Conservation (phyloP, 2,797 vertebrate genomes). For the Darevskia nairensis region DNA sequence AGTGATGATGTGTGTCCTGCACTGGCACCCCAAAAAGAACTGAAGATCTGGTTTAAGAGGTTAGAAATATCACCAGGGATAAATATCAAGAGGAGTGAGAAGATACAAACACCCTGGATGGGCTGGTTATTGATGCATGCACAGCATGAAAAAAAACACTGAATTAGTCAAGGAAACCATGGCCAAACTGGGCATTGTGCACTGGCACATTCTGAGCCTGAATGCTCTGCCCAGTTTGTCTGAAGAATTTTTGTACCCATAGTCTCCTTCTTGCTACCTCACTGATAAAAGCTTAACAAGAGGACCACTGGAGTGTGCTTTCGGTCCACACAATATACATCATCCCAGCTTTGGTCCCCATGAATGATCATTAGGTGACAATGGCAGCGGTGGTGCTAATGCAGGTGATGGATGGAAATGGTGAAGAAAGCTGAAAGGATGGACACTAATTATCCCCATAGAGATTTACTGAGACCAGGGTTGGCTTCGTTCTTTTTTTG, state of each 20-base stretch:
- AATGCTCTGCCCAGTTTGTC: background rate
- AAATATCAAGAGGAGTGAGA: constrained; percentile 27
- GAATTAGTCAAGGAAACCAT: constrained; percentile 25
- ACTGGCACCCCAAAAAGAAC: background rate
- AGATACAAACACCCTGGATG: background rate
- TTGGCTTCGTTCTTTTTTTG: background rate
- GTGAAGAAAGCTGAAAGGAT: constrained; percentile 23
- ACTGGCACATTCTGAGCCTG: background rate
- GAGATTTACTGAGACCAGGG: constrained; percentile 20
- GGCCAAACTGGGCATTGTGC: background rate
- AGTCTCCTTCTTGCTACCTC: background rate
- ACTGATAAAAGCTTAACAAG: constrained; percentile 17
- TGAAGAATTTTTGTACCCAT: background rate
- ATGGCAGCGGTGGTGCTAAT: background rate
- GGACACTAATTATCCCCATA: background rate
- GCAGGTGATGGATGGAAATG: background rate
- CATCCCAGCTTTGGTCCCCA: constrained; percentile 5
- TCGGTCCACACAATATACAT: background rate
- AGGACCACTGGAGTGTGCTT: background rate
- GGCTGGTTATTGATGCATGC: constrained; percentile 3
- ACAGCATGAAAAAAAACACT: background rate
- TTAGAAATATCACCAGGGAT: constrained; percentile 32
- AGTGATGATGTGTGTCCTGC: background rate
- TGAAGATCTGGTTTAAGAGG: constrained; percentile 33
- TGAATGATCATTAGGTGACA: constrained; percentile 5